A percentile compares a stretch with the other conserved stretches of the same genome.
phyloP scores from a whole-genome alignment of 1,140 invertebrate species.

The Pteromalus puparum region DNA sequence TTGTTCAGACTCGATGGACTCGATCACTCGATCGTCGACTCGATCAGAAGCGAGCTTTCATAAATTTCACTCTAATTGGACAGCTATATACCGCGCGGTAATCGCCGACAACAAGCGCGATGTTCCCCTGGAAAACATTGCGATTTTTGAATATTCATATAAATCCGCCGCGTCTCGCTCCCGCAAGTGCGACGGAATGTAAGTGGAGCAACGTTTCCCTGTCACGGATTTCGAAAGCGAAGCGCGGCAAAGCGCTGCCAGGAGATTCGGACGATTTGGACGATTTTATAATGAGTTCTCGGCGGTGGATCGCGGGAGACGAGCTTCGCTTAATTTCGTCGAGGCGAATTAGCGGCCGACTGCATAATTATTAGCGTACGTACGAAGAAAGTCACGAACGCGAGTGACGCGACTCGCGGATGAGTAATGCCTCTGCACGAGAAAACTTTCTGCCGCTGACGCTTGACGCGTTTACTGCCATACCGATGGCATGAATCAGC shows the following conservation, averaged over 20 bases:
- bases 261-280: not conserved
- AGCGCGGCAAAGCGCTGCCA: not conserved
- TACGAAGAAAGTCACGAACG: slow-evolving; percentile 20
- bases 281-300: not conserved
- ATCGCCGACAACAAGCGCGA: no score
- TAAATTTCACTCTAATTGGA: no score
- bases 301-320: not conserved
- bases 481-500: not conserved
- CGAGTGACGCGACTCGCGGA: not conserved
- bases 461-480: not conserved
- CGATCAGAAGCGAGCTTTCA: no score
- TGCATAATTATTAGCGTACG: slow-evolving; percentile 25
- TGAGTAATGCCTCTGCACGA: not conserved
- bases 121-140: no score
- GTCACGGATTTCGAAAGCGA: not conserved
- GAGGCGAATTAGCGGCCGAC: slow-evolving; percentile 11
- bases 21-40: no score
- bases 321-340: slow-evolving; percentile 9
- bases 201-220: no score
- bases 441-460: not conserved
- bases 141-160: no score
- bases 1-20: no score
- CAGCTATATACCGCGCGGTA: no score
- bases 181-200: no score
- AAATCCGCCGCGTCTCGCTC: no score